phyloP scores from a whole-genome alignment of 1,140 invertebrate genomes.

The Galendromus occidentalis region DNA sequence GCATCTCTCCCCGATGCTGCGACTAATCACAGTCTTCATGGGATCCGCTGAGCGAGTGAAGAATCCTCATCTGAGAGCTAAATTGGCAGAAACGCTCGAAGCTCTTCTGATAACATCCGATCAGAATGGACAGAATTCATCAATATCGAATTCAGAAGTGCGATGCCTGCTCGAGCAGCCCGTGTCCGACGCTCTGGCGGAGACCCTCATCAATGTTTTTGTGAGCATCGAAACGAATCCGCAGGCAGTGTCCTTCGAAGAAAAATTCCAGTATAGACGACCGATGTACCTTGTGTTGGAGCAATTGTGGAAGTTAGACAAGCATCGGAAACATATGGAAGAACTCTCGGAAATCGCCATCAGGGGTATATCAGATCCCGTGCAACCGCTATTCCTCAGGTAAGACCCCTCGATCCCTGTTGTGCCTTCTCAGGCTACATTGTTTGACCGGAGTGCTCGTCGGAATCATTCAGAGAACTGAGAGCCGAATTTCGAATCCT shows the following conservation, averaged over 20 bases:
- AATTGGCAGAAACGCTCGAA: slow-evolving; percentile 68
- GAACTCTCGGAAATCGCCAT: slow-evolving; percentile 59
- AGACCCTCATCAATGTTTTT: slow-evolving; percentile 32
- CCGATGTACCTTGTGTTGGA: slow-evolving; percentile 87
- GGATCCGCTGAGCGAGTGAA: slow-evolving; percentile 54
- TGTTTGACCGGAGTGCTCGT: no score
- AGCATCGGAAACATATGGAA: slow-evolving; percentile 52
- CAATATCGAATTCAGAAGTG: slow-evolving; percentile 20
- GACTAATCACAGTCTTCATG: slow-evolving; percentile 42
- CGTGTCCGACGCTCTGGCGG: not conserved
- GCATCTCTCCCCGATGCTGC: slow-evolving; percentile 37
- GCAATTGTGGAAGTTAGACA: slow-evolving; percentile 63
- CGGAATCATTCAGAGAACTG: no score
- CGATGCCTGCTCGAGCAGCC: not conserved
- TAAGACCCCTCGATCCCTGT: no score
- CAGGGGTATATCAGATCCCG: slow-evolving; percentile 64
- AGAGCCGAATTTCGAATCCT: no score
- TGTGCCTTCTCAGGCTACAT: no score
- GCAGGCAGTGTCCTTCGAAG: slow-evolving; percentile 81
- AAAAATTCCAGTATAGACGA: slow-evolving; percentile 86
- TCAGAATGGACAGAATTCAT: slow-evolving; percentile 26
- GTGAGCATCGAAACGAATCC: slow-evolving; percentile 94
- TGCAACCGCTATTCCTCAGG: slow-evolving; percentile 62
- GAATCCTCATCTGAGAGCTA: slow-evolving; percentile 78
- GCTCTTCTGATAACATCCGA: slow-evolving; percentile 40